Percentiles rank a stretch among this genome's conserved stretches.
Conservation (phyloP, 2,888 invertebrate species). For the Ecliptopera silaceata region DNA sequence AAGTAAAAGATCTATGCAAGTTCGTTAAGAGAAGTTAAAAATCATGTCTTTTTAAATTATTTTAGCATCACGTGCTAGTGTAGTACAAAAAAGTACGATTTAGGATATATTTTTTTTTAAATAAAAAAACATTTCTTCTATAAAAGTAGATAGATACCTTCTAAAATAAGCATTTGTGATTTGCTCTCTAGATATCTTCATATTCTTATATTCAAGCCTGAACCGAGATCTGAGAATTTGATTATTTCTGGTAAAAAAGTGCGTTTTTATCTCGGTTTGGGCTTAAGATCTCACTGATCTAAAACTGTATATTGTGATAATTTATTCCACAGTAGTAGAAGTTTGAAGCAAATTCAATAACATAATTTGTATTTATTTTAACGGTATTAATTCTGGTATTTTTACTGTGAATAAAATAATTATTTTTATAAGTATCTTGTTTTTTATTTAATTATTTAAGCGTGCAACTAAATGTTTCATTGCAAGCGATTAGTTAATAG, state of each 20-base stretch:
- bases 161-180: conserved; percentile 24
- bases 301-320: conserved; percentile 40
- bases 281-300: conserved; percentile 15
- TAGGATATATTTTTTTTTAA: background rate
- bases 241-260: background rate
- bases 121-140: background rate
- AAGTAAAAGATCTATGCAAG: background rate
- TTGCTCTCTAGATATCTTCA: background rate
- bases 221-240: background rate
- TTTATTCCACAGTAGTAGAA: conserved; percentile 41
- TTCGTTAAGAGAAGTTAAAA: background rate
- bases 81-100: background rate
- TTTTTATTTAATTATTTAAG: no score
- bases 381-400: conserved; percentile 56
- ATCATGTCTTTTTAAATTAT: background rate
- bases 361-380: conserved; percentile 50
- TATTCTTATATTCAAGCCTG: background rate
- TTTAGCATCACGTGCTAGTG: background rate
- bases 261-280: background rate
- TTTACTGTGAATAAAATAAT: conserved; percentile 46
- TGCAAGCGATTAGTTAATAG: no score
- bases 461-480: no score
- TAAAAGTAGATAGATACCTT: no score
- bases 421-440: conserved; percentile 16
- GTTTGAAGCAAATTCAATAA: conserved; percentile 37